phyloP scores from a whole-genome alignment of 2,888 invertebrate species.

The Tenthredo amoena region DNA sequence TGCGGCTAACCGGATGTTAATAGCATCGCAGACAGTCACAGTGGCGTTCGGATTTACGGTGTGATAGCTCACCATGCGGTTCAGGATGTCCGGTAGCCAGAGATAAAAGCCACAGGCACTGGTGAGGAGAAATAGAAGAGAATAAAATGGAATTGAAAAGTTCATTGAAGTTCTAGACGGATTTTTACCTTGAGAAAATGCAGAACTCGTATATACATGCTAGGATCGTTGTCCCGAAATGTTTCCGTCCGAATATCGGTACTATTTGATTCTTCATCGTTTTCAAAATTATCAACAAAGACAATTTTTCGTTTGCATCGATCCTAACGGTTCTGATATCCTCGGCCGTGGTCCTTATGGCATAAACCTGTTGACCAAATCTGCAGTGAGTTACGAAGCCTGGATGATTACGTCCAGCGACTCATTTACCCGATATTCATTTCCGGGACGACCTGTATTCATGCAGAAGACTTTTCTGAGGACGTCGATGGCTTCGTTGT shows the following conservation, averaged over 20 bases:
- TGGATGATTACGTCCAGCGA: slow-evolving; percentile 40
- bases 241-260: slow-evolving; percentile 26
- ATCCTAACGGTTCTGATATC: background rate
- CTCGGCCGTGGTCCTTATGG: slow-evolving; percentile 7
- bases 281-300: background rate
- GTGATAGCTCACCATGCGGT: slow-evolving; percentile 6
- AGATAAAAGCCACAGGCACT: slow-evolving; percentile 19
- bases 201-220: slow-evolving; percentile 11
- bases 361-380: background rate
- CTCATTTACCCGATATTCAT: slow-evolving; percentile 56
- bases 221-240: background rate
- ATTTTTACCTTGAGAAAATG: slow-evolving; percentile 16
- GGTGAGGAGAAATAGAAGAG: background rate
- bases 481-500: slow-evolving; percentile 65
- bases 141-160: background rate
- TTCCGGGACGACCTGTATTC: slow-evolving; percentile 50
- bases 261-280: slow-evolving; percentile 7
- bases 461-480: slow-evolving; percentile 61
- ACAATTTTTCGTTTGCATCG: background rate
- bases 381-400: background rate
- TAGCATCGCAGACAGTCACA: slow-evolving; percentile 11
- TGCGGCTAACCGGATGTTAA: background rate
- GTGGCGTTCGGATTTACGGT: background rate
- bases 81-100: slow-evolving; percentile 27
- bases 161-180: background rate